A percentile compares a stretch with the other conserved stretches of the same genome.
Conservation (phyloP, 2,113 vertebrate genomes). For the Cacatua alba region DNA sequence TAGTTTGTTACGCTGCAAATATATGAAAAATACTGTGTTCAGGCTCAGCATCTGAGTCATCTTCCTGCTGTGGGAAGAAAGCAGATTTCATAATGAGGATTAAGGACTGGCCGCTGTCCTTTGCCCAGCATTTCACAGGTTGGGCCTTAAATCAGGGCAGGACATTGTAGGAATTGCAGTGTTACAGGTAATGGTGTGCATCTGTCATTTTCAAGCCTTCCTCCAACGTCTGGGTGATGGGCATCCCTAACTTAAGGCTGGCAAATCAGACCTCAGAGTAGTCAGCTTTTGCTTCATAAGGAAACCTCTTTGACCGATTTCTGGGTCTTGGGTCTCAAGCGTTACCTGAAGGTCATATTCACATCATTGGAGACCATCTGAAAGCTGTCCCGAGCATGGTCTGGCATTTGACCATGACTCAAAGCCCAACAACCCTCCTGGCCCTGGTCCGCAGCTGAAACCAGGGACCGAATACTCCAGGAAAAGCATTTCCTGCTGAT, state of each 20-base stretch:
- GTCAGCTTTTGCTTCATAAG: not conserved
- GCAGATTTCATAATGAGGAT: not conserved
- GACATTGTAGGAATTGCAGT: not conserved
- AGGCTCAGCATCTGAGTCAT: not conserved
- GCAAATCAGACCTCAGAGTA: not conserved
- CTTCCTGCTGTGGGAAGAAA: not conserved
- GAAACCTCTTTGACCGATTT: not conserved
- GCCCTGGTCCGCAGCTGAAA: not conserved
- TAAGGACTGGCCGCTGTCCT: not conserved
- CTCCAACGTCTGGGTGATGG: not conserved
- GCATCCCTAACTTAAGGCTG: not conserved
- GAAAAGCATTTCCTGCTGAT: not conserved
- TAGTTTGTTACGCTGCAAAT: not conserved
- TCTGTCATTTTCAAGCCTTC: not conserved
- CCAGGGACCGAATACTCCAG: not conserved
- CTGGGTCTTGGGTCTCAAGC: not conserved
- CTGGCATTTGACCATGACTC: not conserved
- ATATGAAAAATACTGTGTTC: not conserved
- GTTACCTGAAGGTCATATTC: not conserved
- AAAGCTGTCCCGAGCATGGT: not conserved
- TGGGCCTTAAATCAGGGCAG: not conserved
- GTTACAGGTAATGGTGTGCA: not conserved
- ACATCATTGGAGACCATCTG: accelerated
- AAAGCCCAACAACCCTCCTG: not conserved
- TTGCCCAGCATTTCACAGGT: not conserved